These are phyloP conservation scores for Prionailurus bengalensis DNA, from an alignment of 2,113 vertebrate genomes.

Conservation along the genomic window DNA sequence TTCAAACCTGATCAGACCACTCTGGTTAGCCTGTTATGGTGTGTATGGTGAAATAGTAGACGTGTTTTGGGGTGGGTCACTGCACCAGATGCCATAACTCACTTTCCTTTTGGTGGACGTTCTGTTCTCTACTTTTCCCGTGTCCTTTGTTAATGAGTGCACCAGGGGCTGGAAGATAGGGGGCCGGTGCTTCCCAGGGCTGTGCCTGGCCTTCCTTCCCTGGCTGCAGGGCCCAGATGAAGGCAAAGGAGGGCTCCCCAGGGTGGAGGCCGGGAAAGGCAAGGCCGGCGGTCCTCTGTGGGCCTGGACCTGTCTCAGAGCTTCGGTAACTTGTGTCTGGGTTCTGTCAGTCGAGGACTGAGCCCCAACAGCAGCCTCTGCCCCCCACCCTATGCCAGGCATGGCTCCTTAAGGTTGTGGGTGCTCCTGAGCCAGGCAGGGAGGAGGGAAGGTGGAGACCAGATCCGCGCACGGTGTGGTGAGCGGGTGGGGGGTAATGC, in stretches of 20 bases:
- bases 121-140: background rate
- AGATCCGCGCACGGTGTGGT: background rate
- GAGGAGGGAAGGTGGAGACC: background rate
- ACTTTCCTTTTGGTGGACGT: background rate
- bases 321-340: background rate
- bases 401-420: background rate
- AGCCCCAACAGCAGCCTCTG: background rate
- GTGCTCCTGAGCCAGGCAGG: background rate
- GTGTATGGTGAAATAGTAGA: too few relatives aligned
- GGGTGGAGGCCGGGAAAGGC: background rate
- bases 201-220: background rate
- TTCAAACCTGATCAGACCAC: fast-evolving
- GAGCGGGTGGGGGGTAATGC: background rate
- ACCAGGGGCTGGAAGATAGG: background rate
- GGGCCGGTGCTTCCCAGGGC: background rate
- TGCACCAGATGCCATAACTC: background rate
- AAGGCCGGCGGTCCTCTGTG: background rate
- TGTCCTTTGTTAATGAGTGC: background rate
- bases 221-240: background rate
- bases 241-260: background rate
- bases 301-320: background rate
- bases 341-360: background rate
- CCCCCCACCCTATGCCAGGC: background rate
- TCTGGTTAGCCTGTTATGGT: fast-evolving
- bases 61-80: background rate